Base-by-base conservation (phyloP, 2,888 invertebrate genomes). In the Micropterix aruncella region DNA sequence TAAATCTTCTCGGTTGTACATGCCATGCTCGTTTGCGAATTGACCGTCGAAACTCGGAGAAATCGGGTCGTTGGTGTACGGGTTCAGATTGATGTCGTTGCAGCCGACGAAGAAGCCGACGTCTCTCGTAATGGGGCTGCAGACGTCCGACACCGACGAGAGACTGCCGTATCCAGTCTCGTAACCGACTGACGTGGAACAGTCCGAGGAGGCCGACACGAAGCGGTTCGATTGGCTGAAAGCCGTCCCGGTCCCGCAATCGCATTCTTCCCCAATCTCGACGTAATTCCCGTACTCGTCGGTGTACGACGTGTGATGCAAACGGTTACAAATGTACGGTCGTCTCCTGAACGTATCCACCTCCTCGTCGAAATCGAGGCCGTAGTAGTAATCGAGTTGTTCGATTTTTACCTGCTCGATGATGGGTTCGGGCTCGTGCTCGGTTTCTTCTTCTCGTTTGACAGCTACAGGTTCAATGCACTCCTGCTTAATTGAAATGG, bases 201-300 rank as follows among this genome's bases (percentile, higher is more conserved):
- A n/a, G 15, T 44, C 36, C 12, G 16, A 44, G 12, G 19, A 40
- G 2, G 18, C 16, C 4, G 38, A 19, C 5, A 44, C 16, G 18
- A 41, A 12, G 5, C 27, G 27, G 12, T 12, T 27, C 27, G 27
- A 12, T 5, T 27, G 12, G 27, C 12, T 12, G 27, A 27, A 27
- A 27, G 12, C 7, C 12, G 27, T 27, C 7, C 12, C 12, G 12
- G 12, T 27, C 5, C 27, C 27, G 12, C 27, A 27, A 7, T 27
- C 12, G 50, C 69, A 67, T 60, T 67, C 67, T 64, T 67, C 67
- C 60, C 66, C 61, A 54, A 57, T 55, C 53, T 60, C 69, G 48
- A 69, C 62, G 58, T 70, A 71, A 65, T 71, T 71, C 45, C 71
- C 70, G 62, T 70, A 71, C 60, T 70, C 71, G 64, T 70, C 71